Evolutionary conservation across 1,140 invertebrate genomes (phyloP), one percentile per base, ranked within the genome.

Genomic region (Popillia japonica): DNA sequence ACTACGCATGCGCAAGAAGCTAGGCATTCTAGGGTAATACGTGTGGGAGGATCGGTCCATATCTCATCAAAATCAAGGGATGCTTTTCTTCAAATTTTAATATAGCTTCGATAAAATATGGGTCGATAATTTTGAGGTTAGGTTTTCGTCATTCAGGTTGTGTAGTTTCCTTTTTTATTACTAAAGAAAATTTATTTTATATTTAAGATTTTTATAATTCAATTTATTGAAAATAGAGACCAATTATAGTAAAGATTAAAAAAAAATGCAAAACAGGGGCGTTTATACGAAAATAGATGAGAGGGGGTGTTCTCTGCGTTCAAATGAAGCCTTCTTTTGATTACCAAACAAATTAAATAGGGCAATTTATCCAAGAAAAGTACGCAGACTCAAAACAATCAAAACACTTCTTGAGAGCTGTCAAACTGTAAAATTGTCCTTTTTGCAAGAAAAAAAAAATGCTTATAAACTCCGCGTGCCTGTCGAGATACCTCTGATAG

Each of bases 1-100:
- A 23, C 41, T 55, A 48, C 44, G 42, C 75, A 76, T 74, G 72
- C 72, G 72, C 72, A 41, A 42, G 17, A 76, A 68, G 61, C 61
- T 14, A 68, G 27, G 22, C 61, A 34, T 68, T 68, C 61, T 68
- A 68, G 22, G 10, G 11, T 34, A 8, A 41, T 74, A 44, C 40
- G 14, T 9, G 10, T 41, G n/a, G 9, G 3, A 14, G 34, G 6
- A 41, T 74, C 41, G 41, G 41, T 10, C 6, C 61, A 68, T 14
- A 68, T 68, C 22, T 10, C 3, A 27, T 23, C 22, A 8, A 11
- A 9, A 14, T 48, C 44, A 48, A 14, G 10, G 8, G 10, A 7
- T 2, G 3, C 3, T 8, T 14, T 68, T 68, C 27, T 34, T 9
- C 17, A 34, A 27, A 22, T 27, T 68, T 2, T 17, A 27, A 68